Evolutionary conservation across 2,797 vertebrate genomes (phyloP).

Genomic region (Silurus aristotelis): DNA sequence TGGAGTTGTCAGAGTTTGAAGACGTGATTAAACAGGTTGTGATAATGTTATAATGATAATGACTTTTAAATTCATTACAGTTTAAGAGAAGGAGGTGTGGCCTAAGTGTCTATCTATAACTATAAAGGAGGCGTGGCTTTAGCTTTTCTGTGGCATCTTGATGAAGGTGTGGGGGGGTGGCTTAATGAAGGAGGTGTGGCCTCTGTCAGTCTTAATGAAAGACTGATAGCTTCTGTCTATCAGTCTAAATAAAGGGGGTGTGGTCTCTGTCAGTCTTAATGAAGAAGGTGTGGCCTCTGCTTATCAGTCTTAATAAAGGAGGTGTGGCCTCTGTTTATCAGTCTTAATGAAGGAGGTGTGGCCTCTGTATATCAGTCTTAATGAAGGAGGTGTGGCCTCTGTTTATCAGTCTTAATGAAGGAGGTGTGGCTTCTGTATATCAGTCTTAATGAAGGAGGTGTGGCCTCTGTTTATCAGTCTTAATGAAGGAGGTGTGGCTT

Average conservation of each 20-base stretch:
- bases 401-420: not conserved
- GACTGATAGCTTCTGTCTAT: not conserved
- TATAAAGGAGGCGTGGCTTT: not conserved
- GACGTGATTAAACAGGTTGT: too few relatives aligned
- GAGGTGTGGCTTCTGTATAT: not conserved
- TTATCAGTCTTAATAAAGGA: not conserved
- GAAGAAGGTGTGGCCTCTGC: not conserved
- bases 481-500: not conserved
- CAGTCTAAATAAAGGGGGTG: not conserved
- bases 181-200: not conserved
- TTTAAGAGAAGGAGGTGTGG: not conserved
- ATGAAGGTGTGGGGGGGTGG: not conserved
- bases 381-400: not conserved
- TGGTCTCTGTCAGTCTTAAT: not conserved
- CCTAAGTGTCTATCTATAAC: not conserved
- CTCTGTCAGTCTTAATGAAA: not conserved
- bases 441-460: too few relatives aligned
- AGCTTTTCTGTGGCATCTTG: not conserved
- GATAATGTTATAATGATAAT: too few relatives aligned
- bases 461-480: not conserved
- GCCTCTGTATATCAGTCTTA: not conserved
- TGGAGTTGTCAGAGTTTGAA: too few relatives aligned
- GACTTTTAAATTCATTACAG: too few relatives aligned
- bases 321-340: not conserved
- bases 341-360: not conserved